A percentile compares a stretch with the other conserved stretches of the same genome.
phyloP scores from a whole-genome alignment of 1,140 invertebrate genomes.

The Thaumatotibia leucotreta region DNA sequence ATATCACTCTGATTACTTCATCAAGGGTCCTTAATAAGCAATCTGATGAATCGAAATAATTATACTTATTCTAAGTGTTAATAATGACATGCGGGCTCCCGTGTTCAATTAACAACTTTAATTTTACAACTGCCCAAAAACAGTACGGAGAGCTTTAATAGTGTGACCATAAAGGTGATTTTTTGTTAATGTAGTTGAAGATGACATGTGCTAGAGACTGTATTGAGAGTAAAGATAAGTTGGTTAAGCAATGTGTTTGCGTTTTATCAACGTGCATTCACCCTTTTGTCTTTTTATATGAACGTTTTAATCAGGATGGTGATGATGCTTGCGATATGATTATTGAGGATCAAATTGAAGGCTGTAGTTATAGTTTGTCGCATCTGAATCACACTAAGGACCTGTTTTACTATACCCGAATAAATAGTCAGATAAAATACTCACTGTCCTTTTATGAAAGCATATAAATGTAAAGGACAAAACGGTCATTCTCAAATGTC shows the following conservation, averaged over 20 bases:
- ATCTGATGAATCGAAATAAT: constrained; percentile 13
- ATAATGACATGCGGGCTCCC: constrained; percentile 13
- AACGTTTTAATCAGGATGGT: background rate
- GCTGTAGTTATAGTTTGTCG: background rate
- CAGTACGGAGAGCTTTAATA: background rate
- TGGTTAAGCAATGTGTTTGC: constrained; percentile 2
- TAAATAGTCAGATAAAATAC: no score
- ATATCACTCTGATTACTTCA: constrained; percentile 13
- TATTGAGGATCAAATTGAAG: background rate
- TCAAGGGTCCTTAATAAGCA: constrained; percentile 10
- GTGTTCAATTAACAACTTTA: constrained; percentile 1
- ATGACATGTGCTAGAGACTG: background rate
- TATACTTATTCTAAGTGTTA: constrained; percentile 13
- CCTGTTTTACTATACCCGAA: no score
- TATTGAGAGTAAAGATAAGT: background rate
- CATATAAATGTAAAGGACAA: no score
- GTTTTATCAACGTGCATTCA: constrained; percentile 10
- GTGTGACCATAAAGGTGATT: no score
- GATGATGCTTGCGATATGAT: constrained; percentile 20
- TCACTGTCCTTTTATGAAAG: no score
- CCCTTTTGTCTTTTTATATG: background rate
- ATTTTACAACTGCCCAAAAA: background rate
- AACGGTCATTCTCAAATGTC: no score
- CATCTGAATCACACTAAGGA: no score
- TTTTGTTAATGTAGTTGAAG: background rate